Evolutionary conservation across 2,888 invertebrate species (phyloP), one percentile per base, ranked within the genome.

Genomic region (Diaprepes abbreviatus): DNA sequence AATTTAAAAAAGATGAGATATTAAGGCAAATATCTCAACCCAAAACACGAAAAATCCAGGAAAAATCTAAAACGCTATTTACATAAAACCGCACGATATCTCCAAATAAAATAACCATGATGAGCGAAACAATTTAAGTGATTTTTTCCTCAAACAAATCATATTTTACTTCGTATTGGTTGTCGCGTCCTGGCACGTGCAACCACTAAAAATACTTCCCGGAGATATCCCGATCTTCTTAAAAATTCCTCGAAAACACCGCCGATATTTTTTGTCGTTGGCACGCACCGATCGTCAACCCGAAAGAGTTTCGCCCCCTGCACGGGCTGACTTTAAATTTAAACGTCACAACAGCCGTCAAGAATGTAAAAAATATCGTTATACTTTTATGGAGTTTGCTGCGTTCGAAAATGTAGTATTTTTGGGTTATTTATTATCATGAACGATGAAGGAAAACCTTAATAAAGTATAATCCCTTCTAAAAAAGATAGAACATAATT

Each of bases 311-410:
- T 45, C 45, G 24, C 12, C 12, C 45, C 12, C 45, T 12, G 24
- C 45, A 45, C 45, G 45, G 45, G 21, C 4, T 24, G 45, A 12
- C 24, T 45, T 45, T 24, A 45, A 45, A 45, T 45, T 45, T 45
- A 45, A 45, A 45, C 24, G 45, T 45, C 45, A 45, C 45, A 45
- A 45, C 45, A 45, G 45, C 45, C 45, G 45, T 45, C 45, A 45
- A 45, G 45, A 24, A 21, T 12, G 45, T 45, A 45, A 45, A 45
- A 45, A 45, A 45, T 45, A 12, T 24, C 24, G 45, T 45, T 45
- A 45, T 45, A 45, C 17, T 45, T 45, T 45, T 24, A 24, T 21
- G 24, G 12, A 12, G 12, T 12, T 21, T 10, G 45, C 45, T 45
- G 12, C 24, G 45, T 45, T 45, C 45, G 24, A 45, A 24, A 24